These are phyloP conservation scores for Spondyliosoma cantharus DNA, from an alignment of 2,797 vertebrate species.

Conservation along the genomic window DNA sequence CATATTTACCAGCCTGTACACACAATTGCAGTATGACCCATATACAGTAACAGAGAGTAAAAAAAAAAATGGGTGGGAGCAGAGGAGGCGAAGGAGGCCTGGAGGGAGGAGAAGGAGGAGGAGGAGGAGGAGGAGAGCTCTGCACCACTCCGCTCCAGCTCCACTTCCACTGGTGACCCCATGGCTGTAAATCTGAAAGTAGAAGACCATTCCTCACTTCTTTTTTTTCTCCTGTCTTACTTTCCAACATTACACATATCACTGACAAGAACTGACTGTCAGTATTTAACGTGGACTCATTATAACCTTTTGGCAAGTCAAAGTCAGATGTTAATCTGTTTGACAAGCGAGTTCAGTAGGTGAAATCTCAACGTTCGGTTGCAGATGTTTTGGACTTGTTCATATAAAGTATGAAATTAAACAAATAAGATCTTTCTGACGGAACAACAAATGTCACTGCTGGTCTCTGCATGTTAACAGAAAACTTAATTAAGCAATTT, in stretches of 20 bases:
- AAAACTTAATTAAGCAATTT: constrained; percentile 35
- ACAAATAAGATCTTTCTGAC: constrained; percentile 26
- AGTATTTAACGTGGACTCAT: constrained; percentile 51
- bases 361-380: constrained; percentile 37
- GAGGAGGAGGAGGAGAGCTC: constrained; percentile 57
- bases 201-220: constrained; percentile 46
- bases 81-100: constrained; percentile 60
- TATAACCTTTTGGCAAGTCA: constrained; percentile 42
- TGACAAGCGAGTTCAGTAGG: constrained; percentile 41
- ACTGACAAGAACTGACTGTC: constrained; percentile 36
- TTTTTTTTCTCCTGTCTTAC: neutral
- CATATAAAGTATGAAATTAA: constrained; percentile 27
- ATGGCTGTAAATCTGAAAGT: constrained; percentile 73
- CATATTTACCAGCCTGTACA: constrained; percentile 56
- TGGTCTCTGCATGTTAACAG: constrained; percentile 17
- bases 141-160: constrained; percentile 80
- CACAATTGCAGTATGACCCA: constrained; percentile 70
- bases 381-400: constrained; percentile 53
- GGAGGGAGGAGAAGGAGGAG: constrained; percentile 58
- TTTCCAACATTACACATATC: constrained; percentile 27
- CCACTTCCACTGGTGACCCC: constrained; percentile 79
- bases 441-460: constrained; percentile 23
- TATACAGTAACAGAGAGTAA: constrained; percentile 74
- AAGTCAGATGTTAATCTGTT: constrained; percentile 42
- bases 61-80: constrained; percentile 52